A percentile compares a stretch with the other conserved stretches of the same genome.
These are phyloP conservation scores for Amphiura filiformis DNA, from an alignment of 35 echinoderm and acorn worm genomes.

Conservation along the genomic window DNA sequence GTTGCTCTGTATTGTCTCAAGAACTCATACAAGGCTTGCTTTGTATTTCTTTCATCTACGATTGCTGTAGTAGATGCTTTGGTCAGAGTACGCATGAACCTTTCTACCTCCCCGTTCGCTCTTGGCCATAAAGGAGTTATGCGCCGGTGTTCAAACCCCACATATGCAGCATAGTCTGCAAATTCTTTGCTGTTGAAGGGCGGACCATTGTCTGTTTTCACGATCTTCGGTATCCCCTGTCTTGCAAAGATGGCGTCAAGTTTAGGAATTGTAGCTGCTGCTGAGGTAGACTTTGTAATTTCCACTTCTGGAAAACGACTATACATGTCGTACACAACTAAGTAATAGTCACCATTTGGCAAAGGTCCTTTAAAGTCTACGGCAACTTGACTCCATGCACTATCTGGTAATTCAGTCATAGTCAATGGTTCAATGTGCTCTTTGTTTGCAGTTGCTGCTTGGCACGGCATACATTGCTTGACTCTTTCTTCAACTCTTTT, in stretches of 20 bases:
- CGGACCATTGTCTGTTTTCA: conserved; percentile 72
- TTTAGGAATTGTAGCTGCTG: conserved; percentile 39
- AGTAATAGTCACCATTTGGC: conserved; percentile 48
- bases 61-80: conserved; percentile 27
- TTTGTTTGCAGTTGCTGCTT: conserved; percentile 14
- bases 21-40: conserved; percentile 60
- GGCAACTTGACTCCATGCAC: conserved; percentile 37
- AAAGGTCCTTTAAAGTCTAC: conserved; percentile 40
- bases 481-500: conserved; percentile 43
- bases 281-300: conserved; percentile 54
- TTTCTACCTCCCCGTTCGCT: conserved; percentile 71
- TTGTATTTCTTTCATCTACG: conserved; percentile 34
- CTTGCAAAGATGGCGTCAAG: conserved; percentile 44
- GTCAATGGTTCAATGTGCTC: conserved; percentile 25
- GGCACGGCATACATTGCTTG: conserved; percentile 47
- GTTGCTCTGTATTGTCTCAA: conserved; percentile 59
- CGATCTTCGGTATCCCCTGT: conserved; percentile 57
- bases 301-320: conserved; percentile 75
- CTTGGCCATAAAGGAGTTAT: conserved; percentile 57
- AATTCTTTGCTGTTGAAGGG: conserved; percentile 59
- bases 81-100: conserved; percentile 47
- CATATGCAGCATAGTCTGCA: conserved; percentile 40
- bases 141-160: conserved; percentile 64
- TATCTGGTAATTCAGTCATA: conserved; percentile 38
- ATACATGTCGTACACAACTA: conserved; percentile 58